A percentile compares a stretch with the other conserved stretches of the same genome.
These are phyloP conservation scores for Chrysoperla carnea DNA, from an alignment of 1,140 invertebrate species.

Conservation along the genomic window DNA sequence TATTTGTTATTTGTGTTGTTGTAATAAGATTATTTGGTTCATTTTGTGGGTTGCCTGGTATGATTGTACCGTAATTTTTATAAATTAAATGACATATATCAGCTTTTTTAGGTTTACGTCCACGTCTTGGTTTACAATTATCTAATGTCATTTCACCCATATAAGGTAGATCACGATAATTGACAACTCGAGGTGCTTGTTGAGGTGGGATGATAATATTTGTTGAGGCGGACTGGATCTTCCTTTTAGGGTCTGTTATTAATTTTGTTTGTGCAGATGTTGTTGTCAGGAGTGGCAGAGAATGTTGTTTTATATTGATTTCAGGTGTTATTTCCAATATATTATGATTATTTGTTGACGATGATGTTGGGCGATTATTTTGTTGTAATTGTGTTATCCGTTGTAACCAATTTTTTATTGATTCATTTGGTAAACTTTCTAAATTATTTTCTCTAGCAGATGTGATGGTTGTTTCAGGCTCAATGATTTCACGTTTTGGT, in stretches of 20 bases:
- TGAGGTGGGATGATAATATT: slow-evolving; percentile 13
- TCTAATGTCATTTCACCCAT: slow-evolving; percentile 82
- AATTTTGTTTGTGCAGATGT: not conserved
- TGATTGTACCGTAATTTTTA: slow-evolving; percentile 75
- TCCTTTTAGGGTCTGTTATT: slow-evolving; percentile 10
- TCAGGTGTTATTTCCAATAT: slow-evolving; percentile 1
- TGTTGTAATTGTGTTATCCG: slow-evolving; percentile 47
- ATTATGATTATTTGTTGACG: not conserved
- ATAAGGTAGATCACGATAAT: slow-evolving; percentile 69
- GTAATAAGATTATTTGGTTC: slow-evolving; percentile 10
- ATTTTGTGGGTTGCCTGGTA: slow-evolving; percentile 39
- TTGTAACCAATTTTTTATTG: slow-evolving; percentile 52
- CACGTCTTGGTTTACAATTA: slow-evolving; percentile 63
- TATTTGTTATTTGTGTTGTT: slow-evolving; percentile 6
- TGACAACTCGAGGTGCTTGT: slow-evolving; percentile 34
- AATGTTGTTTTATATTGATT: slow-evolving; percentile 2
- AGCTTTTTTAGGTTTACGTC: slow-evolving; percentile 74
- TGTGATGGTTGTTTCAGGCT: too few species aligned
- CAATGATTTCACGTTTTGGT: too few species aligned
- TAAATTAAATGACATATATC: slow-evolving; percentile 83
- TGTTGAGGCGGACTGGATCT: slow-evolving; percentile 18
- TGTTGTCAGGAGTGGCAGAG: slow-evolving; percentile 4
- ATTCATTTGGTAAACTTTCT: slow-evolving; percentile 28
- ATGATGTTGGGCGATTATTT: slow-evolving; percentile 21
- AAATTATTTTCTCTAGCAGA: too few species aligned